Base-by-base conservation (phyloP, 1,140 invertebrate genomes). In the Oncopeltus fasciatus region DNA sequence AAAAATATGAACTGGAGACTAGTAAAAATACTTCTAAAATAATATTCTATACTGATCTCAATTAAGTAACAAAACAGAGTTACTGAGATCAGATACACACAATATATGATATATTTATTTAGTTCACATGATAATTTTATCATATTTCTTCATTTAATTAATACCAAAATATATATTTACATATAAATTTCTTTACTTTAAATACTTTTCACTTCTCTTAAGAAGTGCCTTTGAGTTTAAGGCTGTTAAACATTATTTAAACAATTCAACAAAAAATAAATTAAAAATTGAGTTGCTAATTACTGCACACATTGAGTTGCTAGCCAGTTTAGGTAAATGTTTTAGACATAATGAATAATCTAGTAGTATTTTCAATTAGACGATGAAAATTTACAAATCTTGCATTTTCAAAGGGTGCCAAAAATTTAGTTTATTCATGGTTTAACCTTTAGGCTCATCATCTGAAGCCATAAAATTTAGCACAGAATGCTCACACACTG, bases 81-180 rank as follows among this genome's bases (percentile, higher is more conserved):
- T 8, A 38, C 4, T 53, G 49, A 53, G 49, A 53, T 53, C 49
- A 24, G 18, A 27, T 24, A 8, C 26, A 53, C 49, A 53, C 24
- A 53, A 38, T 8, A 38, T 38, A 38, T 14, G 14, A 38, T 53
- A 53, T 53, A 53, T 53, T 24, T 24, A 53, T 53, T 53, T 53
- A 8, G 26, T 53, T 53, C 12, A 53, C 26, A 53, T 53, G 49
- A 53, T 53, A 53, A 53, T 26, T 26, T 24, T 53, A 53, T 26
- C 21, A 27, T 27, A 53, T 53, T 24, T 8, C 16, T 27, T 24
- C 24, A 24, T 53, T 53, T 53, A 5, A 26, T 53, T 24, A 53
- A 53, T 53, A 53, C 24, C 49, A 53, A 53, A 53, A 53, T 53
- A 53, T 53, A 53, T 53, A 53, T 53, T 53, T 53, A 53, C 49